These are phyloP conservation scores for Manduca sexta DNA, from an alignment of 1,140 invertebrate genomes.

Conservation along the genomic window DNA sequence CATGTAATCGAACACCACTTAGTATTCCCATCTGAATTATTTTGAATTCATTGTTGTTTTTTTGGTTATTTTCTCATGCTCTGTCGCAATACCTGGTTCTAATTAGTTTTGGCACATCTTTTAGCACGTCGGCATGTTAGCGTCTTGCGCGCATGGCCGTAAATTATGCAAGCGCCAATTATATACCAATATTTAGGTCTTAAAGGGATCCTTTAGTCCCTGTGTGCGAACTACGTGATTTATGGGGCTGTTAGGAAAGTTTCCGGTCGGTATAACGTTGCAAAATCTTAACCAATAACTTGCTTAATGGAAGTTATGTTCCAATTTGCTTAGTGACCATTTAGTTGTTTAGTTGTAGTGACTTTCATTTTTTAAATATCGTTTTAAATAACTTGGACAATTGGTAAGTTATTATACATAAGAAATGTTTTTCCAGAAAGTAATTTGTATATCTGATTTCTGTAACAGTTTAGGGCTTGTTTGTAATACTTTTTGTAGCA, in stretches of 20 bases:
- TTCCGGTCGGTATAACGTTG: slow-evolving; percentile 8
- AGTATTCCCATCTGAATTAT: slow-evolving; percentile 10
- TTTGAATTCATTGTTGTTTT: slow-evolving; percentile 28
- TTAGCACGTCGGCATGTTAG: slow-evolving; percentile 46
- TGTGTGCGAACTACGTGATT: neutral
- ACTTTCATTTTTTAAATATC: too few relatives aligned
- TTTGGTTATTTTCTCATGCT: slow-evolving; percentile 37
- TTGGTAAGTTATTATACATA: too few relatives aligned
- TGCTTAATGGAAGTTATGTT: slow-evolving; percentile 5
- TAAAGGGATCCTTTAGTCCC: slow-evolving; percentile 1
- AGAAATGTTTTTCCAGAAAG: too few relatives aligned
- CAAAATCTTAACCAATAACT: slow-evolving; percentile 8
- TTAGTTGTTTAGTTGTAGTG: too few relatives aligned
- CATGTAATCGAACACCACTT: slow-evolving; percentile 9
- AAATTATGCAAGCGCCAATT: slow-evolving; percentile 39
- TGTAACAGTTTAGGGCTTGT: too few relatives aligned
- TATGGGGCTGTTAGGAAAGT: neutral
- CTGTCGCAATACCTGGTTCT: slow-evolving; percentile 54
- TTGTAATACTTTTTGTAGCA: too few relatives aligned
- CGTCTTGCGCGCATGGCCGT: slow-evolving; percentile 20
- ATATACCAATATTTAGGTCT: slow-evolving; percentile 10
- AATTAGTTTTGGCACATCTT: slow-evolving; percentile 36
- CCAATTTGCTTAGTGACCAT: neutral
- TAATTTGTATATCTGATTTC: too few relatives aligned
- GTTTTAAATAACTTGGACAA: too few relatives aligned